Conservation (phyloP, 2,113 vertebrate genomes). For the Semicossyphus pulcher region DNA sequence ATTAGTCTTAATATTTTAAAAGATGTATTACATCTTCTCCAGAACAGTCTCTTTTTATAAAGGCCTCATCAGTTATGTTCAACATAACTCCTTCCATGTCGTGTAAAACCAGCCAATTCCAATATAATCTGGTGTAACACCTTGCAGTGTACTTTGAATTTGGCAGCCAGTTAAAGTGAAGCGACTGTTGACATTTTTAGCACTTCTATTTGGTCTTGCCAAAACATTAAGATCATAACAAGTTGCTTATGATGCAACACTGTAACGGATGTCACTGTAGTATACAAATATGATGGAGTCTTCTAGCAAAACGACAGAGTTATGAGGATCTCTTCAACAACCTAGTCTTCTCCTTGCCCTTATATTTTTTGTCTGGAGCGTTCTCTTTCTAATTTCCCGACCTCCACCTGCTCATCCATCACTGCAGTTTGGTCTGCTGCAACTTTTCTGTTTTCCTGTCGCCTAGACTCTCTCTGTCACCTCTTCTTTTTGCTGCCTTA, state of each 20-base stretch:
- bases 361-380: conserved; percentile 19
- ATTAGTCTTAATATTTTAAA: too few relatives aligned
- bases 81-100: background rate
- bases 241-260: background rate
- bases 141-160: conserved; percentile 9
- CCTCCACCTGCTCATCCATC: conserved; percentile 62
- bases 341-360: conserved; percentile 12
- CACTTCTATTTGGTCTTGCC: background rate
- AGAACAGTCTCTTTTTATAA: background rate
- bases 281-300: background rate
- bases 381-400: conserved; percentile 54
- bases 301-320: conserved; percentile 34
- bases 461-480: conserved; percentile 1
- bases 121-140: background rate
- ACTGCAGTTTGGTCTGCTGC: conserved; percentile 42
- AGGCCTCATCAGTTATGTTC: background rate
- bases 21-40: too few relatives aligned
- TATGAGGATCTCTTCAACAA: conserved; percentile 21
- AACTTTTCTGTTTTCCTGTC: conserved; percentile 30
- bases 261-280: background rate
- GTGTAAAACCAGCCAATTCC: conserved; percentile 6
- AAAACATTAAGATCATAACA: background rate
- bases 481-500: background rate
- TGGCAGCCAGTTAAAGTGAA: conserved; percentile 4
- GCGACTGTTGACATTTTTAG: conserved; percentile 5